A percentile compares a stretch with the other conserved stretches of the same genome.
phyloP scores from a whole-genome alignment of 2,888 invertebrate genomes.

The Fragum whitleyi region DNA sequence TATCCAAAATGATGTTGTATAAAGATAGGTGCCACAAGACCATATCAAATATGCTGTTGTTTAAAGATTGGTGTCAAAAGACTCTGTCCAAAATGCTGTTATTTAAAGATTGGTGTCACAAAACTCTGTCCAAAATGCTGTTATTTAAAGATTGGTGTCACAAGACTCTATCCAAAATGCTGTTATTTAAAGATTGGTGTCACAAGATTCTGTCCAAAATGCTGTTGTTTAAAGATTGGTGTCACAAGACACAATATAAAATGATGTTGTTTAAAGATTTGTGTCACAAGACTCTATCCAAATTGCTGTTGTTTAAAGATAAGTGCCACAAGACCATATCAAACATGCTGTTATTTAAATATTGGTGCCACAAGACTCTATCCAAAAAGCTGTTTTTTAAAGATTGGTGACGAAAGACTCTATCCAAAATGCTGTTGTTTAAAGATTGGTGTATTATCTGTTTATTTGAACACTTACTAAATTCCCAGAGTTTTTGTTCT shows the following conservation, averaged over 20 bases:
- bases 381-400: background rate
- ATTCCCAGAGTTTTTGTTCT: no score
- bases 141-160: background rate
- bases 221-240: background rate
- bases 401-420: background rate
- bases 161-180: no score
- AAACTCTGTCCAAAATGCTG: background rate
- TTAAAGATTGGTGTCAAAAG: no score
- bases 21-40: no score
- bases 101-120: background rate
- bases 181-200: no score
- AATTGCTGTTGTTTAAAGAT: no score
- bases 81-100: background rate
- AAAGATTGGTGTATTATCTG: no score
- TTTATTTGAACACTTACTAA: no score
- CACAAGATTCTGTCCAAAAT: background rate
- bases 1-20: background rate
- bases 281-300: no score
- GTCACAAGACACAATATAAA: background rate
- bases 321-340: no score
- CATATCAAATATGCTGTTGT: no score
- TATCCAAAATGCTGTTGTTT: background rate
- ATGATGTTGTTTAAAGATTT: no score
- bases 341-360: background rate
- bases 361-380: background rate